Percentiles rank a stretch among this genome's conserved stretches.
These are phyloP conservation scores for Drosophila nigritarsus DNA, from an alignment of 2,888 invertebrate species.

Conservation along the genomic window DNA sequence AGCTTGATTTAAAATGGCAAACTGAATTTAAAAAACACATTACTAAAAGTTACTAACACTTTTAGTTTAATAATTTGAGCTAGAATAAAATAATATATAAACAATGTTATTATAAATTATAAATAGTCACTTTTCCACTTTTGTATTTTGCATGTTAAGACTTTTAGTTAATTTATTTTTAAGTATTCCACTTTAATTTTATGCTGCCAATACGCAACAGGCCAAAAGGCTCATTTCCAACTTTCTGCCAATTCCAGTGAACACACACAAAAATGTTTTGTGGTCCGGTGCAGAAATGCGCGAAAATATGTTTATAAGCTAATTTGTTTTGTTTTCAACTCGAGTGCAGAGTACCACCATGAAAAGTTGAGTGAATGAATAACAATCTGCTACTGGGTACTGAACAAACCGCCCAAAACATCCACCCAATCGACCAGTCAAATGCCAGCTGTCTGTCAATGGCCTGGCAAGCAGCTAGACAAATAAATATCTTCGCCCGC, in stretches of 20 bases:
- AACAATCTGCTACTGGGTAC: conserved; percentile 22
- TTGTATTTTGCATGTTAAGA: background rate
- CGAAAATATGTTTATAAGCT: conserved; percentile 58
- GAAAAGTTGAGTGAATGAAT: conserved; percentile 53
- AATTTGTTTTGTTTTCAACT: conserved; percentile 49
- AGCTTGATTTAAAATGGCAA: background rate
- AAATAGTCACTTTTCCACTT: too few species aligned
- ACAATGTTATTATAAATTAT: background rate
- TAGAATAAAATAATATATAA: background rate
- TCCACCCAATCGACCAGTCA: background rate
- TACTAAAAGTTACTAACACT: background rate
- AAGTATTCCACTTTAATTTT: background rate
- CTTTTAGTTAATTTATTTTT: background rate
- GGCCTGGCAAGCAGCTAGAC: conserved; percentile 31
- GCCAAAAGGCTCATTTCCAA: conserved; percentile 5
- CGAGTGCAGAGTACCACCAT: conserved; percentile 17
- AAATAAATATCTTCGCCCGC: conserved; percentile 45
- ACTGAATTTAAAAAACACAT: background rate
- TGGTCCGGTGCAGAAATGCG: conserved; percentile 43
- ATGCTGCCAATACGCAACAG: conserved; percentile 1
- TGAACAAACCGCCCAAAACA: background rate
- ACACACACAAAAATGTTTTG: conserved; percentile 29
- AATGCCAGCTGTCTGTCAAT: conserved; percentile 50
- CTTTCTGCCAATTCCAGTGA: background rate
- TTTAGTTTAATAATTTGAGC: background rate